Evolutionary conservation across 2,113 vertebrate species (phyloP), one percentile per base, ranked within the genome.

Genomic region (Nerophis lumbriciformis): DNA sequence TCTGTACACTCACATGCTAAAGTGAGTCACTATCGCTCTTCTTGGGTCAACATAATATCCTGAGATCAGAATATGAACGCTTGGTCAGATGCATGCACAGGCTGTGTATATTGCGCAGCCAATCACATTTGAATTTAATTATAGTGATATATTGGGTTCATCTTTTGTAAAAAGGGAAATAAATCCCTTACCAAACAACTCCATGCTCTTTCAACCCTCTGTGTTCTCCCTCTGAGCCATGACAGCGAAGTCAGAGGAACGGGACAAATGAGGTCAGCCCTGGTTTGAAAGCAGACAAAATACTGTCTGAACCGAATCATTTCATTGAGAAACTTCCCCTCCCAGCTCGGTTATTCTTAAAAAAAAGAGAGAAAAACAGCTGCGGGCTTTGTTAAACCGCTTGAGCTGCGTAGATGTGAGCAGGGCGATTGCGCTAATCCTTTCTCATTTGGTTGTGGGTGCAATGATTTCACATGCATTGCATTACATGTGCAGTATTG

Each of bases 351-450:
- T 78, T 12, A 66, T 54, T 57, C 38, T 57, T 61, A 6, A 53
- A 49, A 65, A 58, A 42, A 45, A 63, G 45, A 57, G 21, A 39
- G 53, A 61, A 52, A 59, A 64, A 13, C 62, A 50, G 71, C 66
- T 71, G 58, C 55, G 66, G 68, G 77, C 54, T 36, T 28, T 69
- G 15, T 61, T 73, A 71, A 54, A 60, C 59, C 75, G 61, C 53
- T 59, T 48, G 59, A 73, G 57, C 71, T 2, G 49, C 38, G 50
- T 42, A 69, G 71, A 82, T 73, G 71, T 68, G 53, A 45, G 45
- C 59, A 35, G 50, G 47, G 39, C 63, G 73, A 78, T 71, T 73
- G 65, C 4, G 48, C 65, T 81, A 77, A 79, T 79, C 72, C 76
- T 59, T 61, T 66, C 66, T 65, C 72, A 57, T 76, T 77, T 75